Evolutionary conservation across 1,140 invertebrate species (phyloP).

Genomic region (Drosophila neocordata): DNA sequence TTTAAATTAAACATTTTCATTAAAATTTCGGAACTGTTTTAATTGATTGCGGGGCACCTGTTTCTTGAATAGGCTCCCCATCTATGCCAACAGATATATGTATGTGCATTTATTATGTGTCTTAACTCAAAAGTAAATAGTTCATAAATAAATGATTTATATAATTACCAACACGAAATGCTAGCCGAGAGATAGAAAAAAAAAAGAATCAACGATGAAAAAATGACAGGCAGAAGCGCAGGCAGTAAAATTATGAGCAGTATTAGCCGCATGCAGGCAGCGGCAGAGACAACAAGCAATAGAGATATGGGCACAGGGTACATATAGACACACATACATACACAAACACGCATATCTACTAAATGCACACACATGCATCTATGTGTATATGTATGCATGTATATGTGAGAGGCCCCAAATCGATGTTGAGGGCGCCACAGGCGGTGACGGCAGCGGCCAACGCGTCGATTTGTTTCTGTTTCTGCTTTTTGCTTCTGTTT

Average conservation of each 20-base stretch:
- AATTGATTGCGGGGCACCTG: background rate
- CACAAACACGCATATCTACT: background rate
- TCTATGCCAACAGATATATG: background rate
- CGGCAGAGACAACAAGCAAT: background rate
- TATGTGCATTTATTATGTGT: conserved; percentile 31
- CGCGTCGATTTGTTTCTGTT: conserved; percentile 32
- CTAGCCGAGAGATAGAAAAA: conserved; percentile 2
- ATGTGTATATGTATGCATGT: background rate
- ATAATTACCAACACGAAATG: conserved; percentile 57
- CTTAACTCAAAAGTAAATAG: conserved; percentile 66
- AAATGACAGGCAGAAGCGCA: conserved; percentile 11
- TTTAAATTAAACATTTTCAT: background rate
- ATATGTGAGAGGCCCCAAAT: background rate
- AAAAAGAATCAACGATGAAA: conserved; percentile 3
- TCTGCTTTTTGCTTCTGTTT: background rate
- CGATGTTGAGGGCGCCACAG: conserved; percentile 27
- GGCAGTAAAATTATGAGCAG: background rate
- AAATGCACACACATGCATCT: no score
- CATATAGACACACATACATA: no score
- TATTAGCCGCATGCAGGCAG: conserved; percentile 4
- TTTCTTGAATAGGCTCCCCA: background rate
- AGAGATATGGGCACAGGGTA: background rate
- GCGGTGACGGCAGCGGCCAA: conserved; percentile 35
- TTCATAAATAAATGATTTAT: conserved; percentile 68
- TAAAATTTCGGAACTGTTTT: background rate